Conservation (phyloP, 2,797 vertebrate species). For the Pipistrellus nathusii region DNA sequence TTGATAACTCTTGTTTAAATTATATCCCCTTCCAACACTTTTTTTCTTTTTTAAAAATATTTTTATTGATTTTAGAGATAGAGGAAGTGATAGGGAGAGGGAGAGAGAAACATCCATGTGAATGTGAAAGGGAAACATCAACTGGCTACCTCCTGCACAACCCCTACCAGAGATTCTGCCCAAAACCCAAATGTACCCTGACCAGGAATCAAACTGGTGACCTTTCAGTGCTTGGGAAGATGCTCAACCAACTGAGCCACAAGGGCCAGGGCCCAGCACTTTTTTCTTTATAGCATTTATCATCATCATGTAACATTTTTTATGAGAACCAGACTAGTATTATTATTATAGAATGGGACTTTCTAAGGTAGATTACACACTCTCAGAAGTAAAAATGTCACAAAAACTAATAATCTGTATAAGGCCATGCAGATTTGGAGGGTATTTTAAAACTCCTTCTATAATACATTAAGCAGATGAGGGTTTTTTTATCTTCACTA, state of each 20-base stretch:
- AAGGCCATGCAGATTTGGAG: background rate
- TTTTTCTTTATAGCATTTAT: conserved; percentile 40
- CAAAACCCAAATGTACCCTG: too few relatives aligned
- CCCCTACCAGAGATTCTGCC: too few relatives aligned
- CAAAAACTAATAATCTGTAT: conserved; percentile 7
- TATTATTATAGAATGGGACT: background rate
- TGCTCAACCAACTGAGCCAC: too few relatives aligned
- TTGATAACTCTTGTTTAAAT: conserved; percentile 21
- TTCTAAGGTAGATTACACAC: background rate
- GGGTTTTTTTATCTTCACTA: conserved; percentile 27
- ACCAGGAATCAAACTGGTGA: too few relatives aligned
- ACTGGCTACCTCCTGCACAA: too few relatives aligned
- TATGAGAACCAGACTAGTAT: conserved; percentile 35
- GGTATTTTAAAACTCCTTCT: background rate
- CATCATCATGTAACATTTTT: background rate
- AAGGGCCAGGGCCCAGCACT: background rate
- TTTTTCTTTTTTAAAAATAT: background rate
- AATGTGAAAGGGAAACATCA: too few relatives aligned
- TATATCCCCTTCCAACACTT: background rate
- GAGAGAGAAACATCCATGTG: too few relatives aligned
- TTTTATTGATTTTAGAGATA: too few relatives aligned
- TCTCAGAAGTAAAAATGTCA: conserved; percentile 19
- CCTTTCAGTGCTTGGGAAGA: too few relatives aligned
- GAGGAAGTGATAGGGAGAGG: too few relatives aligned
- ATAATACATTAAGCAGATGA: background rate